Evolutionary conservation across 2,113 vertebrate species (phyloP).

Genomic region (Oophaga pumilio): DNA sequence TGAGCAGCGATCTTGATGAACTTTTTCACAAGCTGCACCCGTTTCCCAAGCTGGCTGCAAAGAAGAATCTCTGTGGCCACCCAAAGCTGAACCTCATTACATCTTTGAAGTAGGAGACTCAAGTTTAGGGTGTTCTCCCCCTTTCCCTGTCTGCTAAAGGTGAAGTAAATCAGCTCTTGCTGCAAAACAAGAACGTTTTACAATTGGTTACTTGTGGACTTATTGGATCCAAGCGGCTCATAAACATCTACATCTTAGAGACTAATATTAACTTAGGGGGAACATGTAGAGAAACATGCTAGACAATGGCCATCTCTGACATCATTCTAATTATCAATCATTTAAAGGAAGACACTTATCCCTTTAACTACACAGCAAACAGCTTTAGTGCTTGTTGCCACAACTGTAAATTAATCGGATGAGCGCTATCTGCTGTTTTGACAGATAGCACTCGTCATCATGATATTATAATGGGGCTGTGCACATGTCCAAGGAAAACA

Average conservation of each 20-base stretch:
- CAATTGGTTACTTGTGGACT: background rate
- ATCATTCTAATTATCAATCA: background rate
- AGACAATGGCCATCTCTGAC: background rate
- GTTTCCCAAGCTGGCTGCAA: conserved; percentile 86
- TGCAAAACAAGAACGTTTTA: conserved; percentile 67
- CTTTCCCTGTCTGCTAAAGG: conserved; percentile 83
- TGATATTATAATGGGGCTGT: too few species aligned
- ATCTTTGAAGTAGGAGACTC: conserved; percentile 90
- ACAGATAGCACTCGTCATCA: too few species aligned
- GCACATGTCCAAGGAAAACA: too few species aligned
- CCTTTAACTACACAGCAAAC: background rate
- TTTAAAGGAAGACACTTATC: background rate
- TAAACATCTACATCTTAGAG: background rate
- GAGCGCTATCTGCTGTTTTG: too few species aligned
- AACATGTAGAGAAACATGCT: background rate
- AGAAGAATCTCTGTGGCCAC: conserved; percentile 93
- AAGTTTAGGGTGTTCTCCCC: conserved; percentile 82
- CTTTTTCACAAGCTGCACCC: conserved; percentile 95
- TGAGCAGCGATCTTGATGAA: conserved; percentile 98
- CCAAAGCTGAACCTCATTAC: conserved; percentile 95
- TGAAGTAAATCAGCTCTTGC: conserved; percentile 97
- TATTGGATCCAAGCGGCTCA: background rate
- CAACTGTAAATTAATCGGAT: too few species aligned
- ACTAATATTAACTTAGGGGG: too few species aligned
- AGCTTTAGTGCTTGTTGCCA: background rate